Conservation (phyloP, 64 coral and sea anemone genomes). For the Cladopsammia gracilis region DNA sequence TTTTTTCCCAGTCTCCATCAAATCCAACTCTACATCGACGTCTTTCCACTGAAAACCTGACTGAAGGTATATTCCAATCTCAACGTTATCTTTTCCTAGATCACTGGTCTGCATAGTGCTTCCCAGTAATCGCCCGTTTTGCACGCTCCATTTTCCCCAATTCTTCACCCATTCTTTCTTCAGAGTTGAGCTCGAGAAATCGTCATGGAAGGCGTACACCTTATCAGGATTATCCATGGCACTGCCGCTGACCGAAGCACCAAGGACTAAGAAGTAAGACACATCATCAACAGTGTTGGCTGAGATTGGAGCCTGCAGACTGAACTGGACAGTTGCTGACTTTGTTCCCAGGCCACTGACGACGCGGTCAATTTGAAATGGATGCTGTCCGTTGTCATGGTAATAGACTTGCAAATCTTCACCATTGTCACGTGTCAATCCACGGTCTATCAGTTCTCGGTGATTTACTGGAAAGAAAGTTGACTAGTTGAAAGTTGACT, state of each 20-base stretch:
- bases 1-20: conserved; percentile 55
- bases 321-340: conserved; percentile 24
- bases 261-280: conserved; percentile 52
- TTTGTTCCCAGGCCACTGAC: conserved; percentile 36
- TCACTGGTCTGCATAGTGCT: conserved; percentile 8
- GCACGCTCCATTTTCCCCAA: conserved; percentile 65
- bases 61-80: conserved; percentile 46
- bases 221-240: conserved; percentile 53
- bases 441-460: background rate
- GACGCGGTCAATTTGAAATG: conserved; percentile 40
- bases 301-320: conserved; percentile 25
- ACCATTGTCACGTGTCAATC: background rate
- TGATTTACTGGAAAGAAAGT: background rate
- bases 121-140: conserved; percentile 49
- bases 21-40: conserved; percentile 58
- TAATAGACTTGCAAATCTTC: conserved; percentile 11
- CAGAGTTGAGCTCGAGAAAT: conserved; percentile 39
- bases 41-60: conserved; percentile 63
- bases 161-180: conserved; percentile 33
- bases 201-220: conserved; percentile 59
- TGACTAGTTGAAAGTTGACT: too few relatives aligned
- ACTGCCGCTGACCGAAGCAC: conserved; percentile 13
- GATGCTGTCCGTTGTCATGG: background rate
- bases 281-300: background rate
- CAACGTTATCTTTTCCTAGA: background rate